Evolutionary conservation across 2,797 vertebrate genomes (phyloP).

Genomic region (Acridotheres tristis): DNA sequence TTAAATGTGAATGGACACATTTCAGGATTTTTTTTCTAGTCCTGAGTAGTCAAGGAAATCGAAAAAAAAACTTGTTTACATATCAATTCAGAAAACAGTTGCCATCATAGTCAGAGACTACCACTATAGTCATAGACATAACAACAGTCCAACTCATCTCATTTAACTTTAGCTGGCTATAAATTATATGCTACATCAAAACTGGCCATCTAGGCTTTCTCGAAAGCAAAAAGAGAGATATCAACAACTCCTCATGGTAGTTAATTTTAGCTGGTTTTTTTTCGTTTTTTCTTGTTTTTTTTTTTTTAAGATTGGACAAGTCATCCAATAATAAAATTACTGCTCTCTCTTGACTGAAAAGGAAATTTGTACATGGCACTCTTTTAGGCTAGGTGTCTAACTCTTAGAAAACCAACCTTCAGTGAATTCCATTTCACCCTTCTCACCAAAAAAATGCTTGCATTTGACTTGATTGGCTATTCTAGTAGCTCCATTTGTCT

Average conservation of each 20-base stretch:
- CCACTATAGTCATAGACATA: not conserved
- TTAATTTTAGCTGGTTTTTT: not conserved
- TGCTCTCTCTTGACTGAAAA: not conserved
- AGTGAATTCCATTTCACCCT: not conserved
- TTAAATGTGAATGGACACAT: not conserved
- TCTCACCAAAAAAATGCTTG: not conserved
- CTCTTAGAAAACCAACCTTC: not conserved
- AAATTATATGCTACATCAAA: not conserved
- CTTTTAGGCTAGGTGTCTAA: not conserved
- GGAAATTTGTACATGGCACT: not conserved
- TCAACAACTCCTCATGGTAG: fast-evolving
- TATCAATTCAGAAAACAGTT: not conserved
- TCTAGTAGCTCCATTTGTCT: not conserved
- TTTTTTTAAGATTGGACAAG: not conserved
- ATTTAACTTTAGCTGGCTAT: not conserved
- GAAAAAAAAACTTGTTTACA: not conserved
- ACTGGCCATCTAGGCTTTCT: not conserved
- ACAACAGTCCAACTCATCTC: not conserved
- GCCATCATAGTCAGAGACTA: not conserved
- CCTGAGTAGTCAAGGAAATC: not conserved
- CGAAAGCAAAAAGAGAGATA: not conserved
- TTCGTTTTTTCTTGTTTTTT: too few species aligned
- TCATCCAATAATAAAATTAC: not conserved
- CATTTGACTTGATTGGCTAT: not conserved
- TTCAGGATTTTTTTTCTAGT: not conserved